A percentile compares a stretch with the other conserved stretches of the same genome.
These are phyloP conservation scores for Diadumene lineata DNA, from an alignment of 92 coral and sea anemone species.

Conservation along the genomic window DNA sequence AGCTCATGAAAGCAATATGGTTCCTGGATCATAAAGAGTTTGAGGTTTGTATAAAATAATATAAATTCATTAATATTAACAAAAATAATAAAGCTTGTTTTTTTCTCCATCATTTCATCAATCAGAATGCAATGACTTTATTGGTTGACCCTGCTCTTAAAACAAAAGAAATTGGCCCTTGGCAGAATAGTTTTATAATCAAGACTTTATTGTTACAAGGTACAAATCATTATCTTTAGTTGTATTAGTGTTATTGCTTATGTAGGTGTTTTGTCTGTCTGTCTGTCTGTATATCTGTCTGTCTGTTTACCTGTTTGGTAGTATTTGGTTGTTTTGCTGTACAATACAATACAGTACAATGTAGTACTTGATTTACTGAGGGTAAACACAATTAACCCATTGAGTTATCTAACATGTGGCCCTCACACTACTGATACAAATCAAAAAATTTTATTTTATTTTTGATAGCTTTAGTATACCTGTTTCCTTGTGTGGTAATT, in stretches of 20 bases:
- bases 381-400: too few relatives aligned
- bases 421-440: too few relatives aligned
- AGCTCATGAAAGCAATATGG: constrained; percentile 85
- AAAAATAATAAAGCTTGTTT: background rate
- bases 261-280: background rate
- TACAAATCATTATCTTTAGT: constrained; percentile 2
- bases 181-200: constrained; percentile 91
- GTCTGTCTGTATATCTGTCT: background rate
- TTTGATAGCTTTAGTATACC: too few relatives aligned
- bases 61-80: background rate
- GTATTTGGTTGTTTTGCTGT: background rate
- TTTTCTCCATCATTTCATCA: background rate
- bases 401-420: too few relatives aligned
- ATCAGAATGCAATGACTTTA: constrained; percentile 70
- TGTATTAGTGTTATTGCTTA: background rate
- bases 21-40: constrained; percentile 88
- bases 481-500: background rate
- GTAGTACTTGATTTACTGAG: too few relatives aligned
- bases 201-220: constrained; percentile 89
- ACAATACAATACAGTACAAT: too few relatives aligned
- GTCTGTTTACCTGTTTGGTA: background rate
- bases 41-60: constrained; percentile 49
- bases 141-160: constrained; percentile 64
- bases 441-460: too few relatives aligned
- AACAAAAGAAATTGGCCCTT: constrained; percentile 65